Conservation (phyloP, 1,140 invertebrate species). For the Trichoplusia ni region DNA sequence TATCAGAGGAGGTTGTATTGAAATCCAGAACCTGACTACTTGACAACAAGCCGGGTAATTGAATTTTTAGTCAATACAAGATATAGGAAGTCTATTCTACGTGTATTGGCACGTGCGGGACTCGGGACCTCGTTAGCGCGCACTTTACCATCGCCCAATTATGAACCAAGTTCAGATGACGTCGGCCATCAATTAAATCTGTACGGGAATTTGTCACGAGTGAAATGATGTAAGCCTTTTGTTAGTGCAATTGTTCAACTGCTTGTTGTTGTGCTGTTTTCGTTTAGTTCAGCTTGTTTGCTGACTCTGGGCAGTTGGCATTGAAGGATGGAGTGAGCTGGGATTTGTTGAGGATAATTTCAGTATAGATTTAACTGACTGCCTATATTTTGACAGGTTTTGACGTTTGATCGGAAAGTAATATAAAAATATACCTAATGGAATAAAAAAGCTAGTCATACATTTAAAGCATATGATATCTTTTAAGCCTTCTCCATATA, state of each 20-base stretch:
- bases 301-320: neutral
- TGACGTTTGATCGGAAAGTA: too few species aligned
- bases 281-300: neutral
- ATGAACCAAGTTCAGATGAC: constrained; percentile 53
- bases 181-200: constrained; percentile 55
- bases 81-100: constrained; percentile 2
- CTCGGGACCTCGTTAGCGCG: constrained; percentile 55
- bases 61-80: constrained; percentile 3
- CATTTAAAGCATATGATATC: too few species aligned
- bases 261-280: constrained; percentile 24
- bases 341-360: too few species aligned
- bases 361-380: too few species aligned
- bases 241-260: constrained; percentile 21
- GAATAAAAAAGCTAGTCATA: too few species aligned
- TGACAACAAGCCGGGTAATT: constrained; percentile 38
- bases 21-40: neutral
- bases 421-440: too few species aligned
- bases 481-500: too few species aligned
- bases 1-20: too few species aligned
- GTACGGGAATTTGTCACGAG: constrained; percentile 46
- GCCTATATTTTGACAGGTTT: too few species aligned
- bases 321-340: too few species aligned
- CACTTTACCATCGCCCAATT: constrained; percentile 51
- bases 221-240: constrained; percentile 29
- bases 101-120: constrained; percentile 57